Percentiles rank a stretch among this genome's conserved stretches.
Conservation (phyloP, 1,140 invertebrate genomes). For the Lasaia peninsularis region DNA sequence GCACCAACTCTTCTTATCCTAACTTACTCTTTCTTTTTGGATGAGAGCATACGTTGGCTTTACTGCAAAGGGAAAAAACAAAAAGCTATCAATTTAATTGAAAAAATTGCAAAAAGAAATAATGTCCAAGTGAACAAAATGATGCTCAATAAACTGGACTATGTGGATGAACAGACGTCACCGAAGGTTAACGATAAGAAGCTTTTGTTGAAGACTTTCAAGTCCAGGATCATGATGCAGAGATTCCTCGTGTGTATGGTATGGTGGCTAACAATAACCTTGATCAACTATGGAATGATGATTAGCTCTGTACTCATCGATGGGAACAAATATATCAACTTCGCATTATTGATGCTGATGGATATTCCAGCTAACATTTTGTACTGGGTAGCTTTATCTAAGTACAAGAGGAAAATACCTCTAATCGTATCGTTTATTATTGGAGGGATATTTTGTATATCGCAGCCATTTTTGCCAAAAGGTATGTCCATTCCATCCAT, state of each 20-base stretch:
- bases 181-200: conserved; percentile 39
- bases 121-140: conserved; percentile 41
- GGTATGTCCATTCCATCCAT: conserved; percentile 27
- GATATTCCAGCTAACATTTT: conserved; percentile 86
- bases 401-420: conserved; percentile 52
- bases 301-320: conserved; percentile 87
- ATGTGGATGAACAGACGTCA: conserved; percentile 38
- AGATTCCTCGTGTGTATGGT: conserved; percentile 80
- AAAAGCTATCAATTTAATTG: conserved; percentile 45
- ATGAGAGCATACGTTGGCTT: conserved; percentile 80
- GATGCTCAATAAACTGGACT: conserved; percentile 49
- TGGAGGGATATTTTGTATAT: conserved; percentile 55
- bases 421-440: conserved; percentile 48
- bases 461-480: conserved; percentile 59
- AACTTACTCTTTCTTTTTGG: conserved; percentile 57
- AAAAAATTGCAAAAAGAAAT: conserved; percentile 56
- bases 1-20: conserved; percentile 57
- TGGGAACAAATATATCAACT: conserved; percentile 85
- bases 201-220: conserved; percentile 54
- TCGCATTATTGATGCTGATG: conserved; percentile 81
- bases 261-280: conserved; percentile 85
- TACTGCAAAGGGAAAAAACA: conserved; percentile 78
- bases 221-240: conserved; percentile 57
- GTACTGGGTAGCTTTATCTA: conserved; percentile 64
- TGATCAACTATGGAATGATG: conserved; percentile 90